Evolutionary conservation across 2,888 invertebrate species (phyloP).

Genomic region (Epistrophe eligans): DNA sequence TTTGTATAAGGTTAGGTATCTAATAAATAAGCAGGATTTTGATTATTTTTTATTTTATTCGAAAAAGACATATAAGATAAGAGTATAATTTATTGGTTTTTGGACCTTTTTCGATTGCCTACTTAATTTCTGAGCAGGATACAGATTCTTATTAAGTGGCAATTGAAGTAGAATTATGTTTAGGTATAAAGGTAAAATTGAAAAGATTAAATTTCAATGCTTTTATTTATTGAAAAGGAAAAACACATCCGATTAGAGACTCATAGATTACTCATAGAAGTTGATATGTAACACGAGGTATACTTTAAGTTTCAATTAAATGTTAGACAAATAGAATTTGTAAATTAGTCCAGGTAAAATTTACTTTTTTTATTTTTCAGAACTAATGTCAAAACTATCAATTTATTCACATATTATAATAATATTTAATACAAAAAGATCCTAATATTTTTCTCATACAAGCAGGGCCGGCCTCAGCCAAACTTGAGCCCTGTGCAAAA

Average conservation of each 20-base stretch:
- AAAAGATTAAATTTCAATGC: conserved; percentile 7
- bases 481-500: no score
- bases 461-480: no score
- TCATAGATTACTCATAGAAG: no score
- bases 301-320: no score
- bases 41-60: conserved; percentile 31
- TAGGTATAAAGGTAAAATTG: conserved; percentile 1
- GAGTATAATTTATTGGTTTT: conserved; percentile 18
- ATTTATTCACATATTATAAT: no score
- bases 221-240: neutral
- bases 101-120: conserved; percentile 28
- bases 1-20: neutral
- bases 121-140: neutral
- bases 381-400: no score
- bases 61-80: conserved; percentile 6
- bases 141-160: conserved; percentile 13
- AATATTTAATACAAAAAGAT: no score
- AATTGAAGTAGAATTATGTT: neutral
- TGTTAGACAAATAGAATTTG: no score
- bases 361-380: no score
- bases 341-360: no score
- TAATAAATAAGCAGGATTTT: conserved; percentile 12
- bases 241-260: neutral
- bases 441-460: no score
- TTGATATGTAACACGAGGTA: no score